These are phyloP conservation scores for Epinephelus moara DNA, from an alignment of 2,113 vertebrate species.

Conservation along the genomic window DNA sequence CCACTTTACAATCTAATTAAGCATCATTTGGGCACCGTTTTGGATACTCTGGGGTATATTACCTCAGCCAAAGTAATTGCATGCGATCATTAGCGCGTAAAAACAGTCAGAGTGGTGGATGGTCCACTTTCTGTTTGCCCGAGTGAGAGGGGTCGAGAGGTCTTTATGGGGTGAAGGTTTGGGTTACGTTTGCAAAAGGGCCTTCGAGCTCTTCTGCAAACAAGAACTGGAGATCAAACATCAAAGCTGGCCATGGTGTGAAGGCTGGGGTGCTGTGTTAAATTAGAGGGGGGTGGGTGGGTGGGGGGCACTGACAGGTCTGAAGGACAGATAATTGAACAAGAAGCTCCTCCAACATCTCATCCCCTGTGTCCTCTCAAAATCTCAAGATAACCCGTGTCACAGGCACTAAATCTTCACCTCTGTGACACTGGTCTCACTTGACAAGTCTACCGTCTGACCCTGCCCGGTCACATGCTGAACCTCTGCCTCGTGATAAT, in stretches of 20 bases:
- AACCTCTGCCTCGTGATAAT: conserved; percentile 71
- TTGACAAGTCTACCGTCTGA: conserved; percentile 59
- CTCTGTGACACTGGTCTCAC: conserved; percentile 41
- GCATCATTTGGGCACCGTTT: conserved; percentile 45
- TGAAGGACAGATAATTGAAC: conserved; percentile 56
- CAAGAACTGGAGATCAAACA: conserved; percentile 78
- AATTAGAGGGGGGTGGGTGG: conserved; percentile 23
- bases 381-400: conserved; percentile 49
- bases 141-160: conserved; percentile 61
- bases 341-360: conserved; percentile 49
- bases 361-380: conserved; percentile 38
- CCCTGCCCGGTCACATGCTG: conserved; percentile 72
- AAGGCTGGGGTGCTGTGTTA: conserved; percentile 52
- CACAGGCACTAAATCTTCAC: conserved; percentile 46
- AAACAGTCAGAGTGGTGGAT: conserved; percentile 33
- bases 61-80: conserved; percentile 66
- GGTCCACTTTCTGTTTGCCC: conserved; percentile 62
- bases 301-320: conserved; percentile 50
- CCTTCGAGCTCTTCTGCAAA: conserved; percentile 79
- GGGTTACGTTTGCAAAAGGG: conserved; percentile 72
- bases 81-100: conserved; percentile 41
- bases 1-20: conserved; percentile 68
- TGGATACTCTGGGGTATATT: conserved; percentile 52
- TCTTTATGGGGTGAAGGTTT: conserved; percentile 73
- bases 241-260: conserved; percentile 65